Evolutionary conservation across 2,888 invertebrate genomes (phyloP).

Genomic region (Seira sanloemensis): DNA sequence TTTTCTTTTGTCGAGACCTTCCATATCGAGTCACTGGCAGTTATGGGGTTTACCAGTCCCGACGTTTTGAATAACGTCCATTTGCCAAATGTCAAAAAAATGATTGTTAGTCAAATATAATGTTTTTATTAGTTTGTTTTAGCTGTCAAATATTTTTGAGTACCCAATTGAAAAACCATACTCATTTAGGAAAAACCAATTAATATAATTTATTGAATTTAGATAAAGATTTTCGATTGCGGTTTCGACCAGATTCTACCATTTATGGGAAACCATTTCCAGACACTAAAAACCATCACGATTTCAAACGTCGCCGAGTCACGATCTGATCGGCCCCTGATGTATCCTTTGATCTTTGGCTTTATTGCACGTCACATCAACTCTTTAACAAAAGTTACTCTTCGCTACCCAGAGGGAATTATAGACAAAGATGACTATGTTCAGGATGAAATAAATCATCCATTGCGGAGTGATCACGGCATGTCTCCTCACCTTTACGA

Average conservation of each 20-base stretch:
- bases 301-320: slow-evolving; percentile 34
- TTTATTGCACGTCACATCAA: slow-evolving; percentile 28
- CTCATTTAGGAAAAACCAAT: too few relatives aligned
- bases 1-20: slow-evolving; percentile 22
- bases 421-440: background rate
- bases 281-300: slow-evolving; percentile 12
- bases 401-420: slow-evolving; percentile 22
- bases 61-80: background rate
- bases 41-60: background rate
- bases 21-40: slow-evolving; percentile 29
- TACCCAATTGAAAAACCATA: too few relatives aligned
- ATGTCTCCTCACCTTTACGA: background rate
- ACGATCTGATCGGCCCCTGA: slow-evolving; percentile 11
- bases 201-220: background rate
- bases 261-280: slow-evolving; percentile 29
- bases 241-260: slow-evolving; percentile 30
- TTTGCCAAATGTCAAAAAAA: slow-evolving; percentile 21
- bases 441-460: background rate
- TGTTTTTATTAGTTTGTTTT: background rate
- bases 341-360: slow-evolving; percentile 29
- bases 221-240: slow-evolving; percentile 34
- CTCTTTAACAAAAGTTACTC: slow-evolving; percentile 6
- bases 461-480: slow-evolving; percentile 14
- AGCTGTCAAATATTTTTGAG: too few relatives aligned
- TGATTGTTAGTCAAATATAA: slow-evolving; percentile 23